phyloP scores from a whole-genome alignment of 2,113 vertebrate genomes.

The Pao palembangensis region DNA sequence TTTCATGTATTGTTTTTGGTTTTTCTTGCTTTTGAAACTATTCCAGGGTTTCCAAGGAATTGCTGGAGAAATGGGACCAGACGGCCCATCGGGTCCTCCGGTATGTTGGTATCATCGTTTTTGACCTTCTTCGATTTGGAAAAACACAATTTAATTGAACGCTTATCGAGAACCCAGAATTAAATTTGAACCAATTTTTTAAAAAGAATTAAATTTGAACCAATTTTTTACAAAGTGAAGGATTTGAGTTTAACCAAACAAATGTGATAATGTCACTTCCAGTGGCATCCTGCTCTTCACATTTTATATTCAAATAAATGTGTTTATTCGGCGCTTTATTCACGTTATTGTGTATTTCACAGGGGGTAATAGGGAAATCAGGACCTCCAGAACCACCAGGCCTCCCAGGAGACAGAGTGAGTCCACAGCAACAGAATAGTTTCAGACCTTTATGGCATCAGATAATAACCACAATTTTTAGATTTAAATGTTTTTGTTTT shows the following conservation, averaged over 20 bases:
- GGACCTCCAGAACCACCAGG: constrained; percentile 73
- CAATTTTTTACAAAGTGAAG: no score
- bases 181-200: no score
- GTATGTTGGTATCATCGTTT: constrained; percentile 61
- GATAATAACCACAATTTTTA: neutral
- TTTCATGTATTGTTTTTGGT: neutral
- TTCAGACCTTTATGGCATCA: neutral
- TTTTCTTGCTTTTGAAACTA: neutral
- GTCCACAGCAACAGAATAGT: constrained; percentile 5
- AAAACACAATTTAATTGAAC: no score
- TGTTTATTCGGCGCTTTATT: neutral
- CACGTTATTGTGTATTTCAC: constrained; percentile 8
- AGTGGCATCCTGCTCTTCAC: no score
- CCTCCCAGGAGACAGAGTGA: constrained; percentile 75
- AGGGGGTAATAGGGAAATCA: constrained; percentile 77
- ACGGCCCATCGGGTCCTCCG: constrained; percentile 72
- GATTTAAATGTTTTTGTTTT: constrained; percentile 11
- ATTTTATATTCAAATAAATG: no score
- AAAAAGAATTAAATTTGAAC: no score
- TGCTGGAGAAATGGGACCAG: constrained; percentile 68
- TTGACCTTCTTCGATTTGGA: no score
- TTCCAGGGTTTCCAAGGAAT: constrained; percentile 78
- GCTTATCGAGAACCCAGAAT: no score
- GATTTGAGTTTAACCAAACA: no score
- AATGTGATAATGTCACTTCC: no score